Base-by-base conservation (phyloP, 1,140 invertebrate genomes). In the Halictus rubicundus region DNA sequence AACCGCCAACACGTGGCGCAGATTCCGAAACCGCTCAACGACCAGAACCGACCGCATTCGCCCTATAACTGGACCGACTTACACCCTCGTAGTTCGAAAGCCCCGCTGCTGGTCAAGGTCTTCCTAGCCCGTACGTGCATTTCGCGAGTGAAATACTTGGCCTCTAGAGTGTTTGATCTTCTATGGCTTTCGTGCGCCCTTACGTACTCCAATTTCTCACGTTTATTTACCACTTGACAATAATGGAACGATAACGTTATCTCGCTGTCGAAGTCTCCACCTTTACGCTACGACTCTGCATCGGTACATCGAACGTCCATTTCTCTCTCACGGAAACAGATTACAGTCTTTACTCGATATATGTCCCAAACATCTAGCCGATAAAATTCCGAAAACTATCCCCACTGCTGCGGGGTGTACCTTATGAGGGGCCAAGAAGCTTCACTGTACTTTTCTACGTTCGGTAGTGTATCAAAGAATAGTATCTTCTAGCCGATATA, bases 1-100 rank as follows among this genome's bases (percentile, higher is more conserved):
- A 86, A 86, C 86, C 87, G 63, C 87, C 88, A 76, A 88, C 81
- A 81, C 78, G 86, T 83, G 86, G 86, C 82, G 73, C 82, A 73
- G 84, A 85, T 86, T 88, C 83, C 86, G 71, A 83, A 85, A 82
- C 87, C 87, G 59, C 87, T 73, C 73, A 81, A 83, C 83, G 86
- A 87, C 86, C 86, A 85, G 75, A 78, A 64, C 59, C 78, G 81
- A 83, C 86, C 87, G 81, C 83, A 85, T 72, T 82, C 81, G 81
- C 86, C 83, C 78, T 83, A 85, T 82, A 84, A 88, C 83, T 65
- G 83, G 74, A 81, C 82, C 83, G 70, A 74, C 74, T 83, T 84
- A 70, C 66, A 81, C 71, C 72, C 66, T 78, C 59, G 78, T 77
- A 80, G 82, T 81, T 84, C 82, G 77, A 69, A 76, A 77, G 69